phyloP scores from a whole-genome alignment of 2,888 invertebrate species.

The Bugulina stolonifera region DNA sequence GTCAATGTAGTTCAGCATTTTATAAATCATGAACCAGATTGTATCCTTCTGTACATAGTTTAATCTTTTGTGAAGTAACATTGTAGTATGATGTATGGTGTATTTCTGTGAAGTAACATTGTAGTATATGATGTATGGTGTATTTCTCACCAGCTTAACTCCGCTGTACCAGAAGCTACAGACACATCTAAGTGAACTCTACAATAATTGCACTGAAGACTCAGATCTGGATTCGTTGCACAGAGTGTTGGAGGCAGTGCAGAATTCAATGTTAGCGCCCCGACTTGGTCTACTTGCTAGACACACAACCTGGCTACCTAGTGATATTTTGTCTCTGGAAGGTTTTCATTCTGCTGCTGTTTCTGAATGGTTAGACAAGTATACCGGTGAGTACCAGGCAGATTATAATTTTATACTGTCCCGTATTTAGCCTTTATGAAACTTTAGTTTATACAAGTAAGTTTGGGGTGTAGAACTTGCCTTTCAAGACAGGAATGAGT shows the following conservation, averaged over 20 bases:
- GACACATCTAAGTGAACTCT: background rate
- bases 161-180: slow-evolving; percentile 15
- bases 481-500: too few relatives aligned
- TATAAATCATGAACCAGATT: too few relatives aligned
- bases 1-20: too few relatives aligned
- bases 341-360: slow-evolving; percentile 5
- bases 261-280: background rate
- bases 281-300: background rate
- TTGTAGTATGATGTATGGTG: too few relatives aligned
- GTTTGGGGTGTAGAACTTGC: too few relatives aligned
- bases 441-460: too few relatives aligned
- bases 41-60: too few relatives aligned
- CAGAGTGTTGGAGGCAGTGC: slow-evolving; percentile 2
- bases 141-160: background rate
- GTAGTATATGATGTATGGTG: too few relatives aligned
- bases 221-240: background rate
- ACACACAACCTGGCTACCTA: background rate
- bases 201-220: background rate
- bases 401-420: too few relatives aligned
- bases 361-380: background rate
- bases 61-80: too few relatives aligned
- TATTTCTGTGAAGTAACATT: too few relatives aligned
- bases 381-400: background rate
- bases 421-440: too few relatives aligned
- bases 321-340: slow-evolving; percentile 12